These are phyloP conservation scores for Pelecanus crispus DNA, from an alignment of 2,113 vertebrate species.

Conservation along the genomic window DNA sequence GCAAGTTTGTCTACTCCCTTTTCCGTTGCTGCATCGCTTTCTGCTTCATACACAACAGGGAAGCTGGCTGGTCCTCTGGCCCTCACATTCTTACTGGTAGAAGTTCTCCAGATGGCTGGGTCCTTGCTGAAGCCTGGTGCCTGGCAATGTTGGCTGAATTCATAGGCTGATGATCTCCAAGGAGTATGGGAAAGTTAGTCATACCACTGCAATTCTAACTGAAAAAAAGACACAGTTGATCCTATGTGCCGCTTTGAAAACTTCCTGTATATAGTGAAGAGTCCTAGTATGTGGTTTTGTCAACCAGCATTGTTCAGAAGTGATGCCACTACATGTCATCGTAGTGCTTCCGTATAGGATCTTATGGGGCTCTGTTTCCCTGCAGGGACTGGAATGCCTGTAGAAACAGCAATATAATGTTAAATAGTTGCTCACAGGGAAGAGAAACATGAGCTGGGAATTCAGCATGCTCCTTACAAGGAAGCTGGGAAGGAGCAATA, in stretches of 20 bases:
- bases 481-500: not conserved
- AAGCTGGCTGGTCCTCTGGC: not conserved
- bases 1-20: not conserved
- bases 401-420: not conserved
- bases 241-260: not conserved
- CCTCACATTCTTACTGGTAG: not conserved
- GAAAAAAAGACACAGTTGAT: not conserved
- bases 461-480: not conserved
- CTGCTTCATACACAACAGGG: fast-evolving
- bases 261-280: not conserved
- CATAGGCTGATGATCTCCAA: not conserved
- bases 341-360: not conserved
- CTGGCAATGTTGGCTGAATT: not conserved
- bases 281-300: not conserved
- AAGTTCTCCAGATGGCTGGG: not conserved
- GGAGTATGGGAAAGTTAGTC: not conserved
- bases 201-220: not conserved
- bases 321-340: not conserved
- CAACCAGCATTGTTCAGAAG: not conserved
- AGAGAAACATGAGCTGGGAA: not conserved
- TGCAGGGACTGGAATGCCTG: not conserved
- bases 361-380: not conserved
- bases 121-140: not conserved
- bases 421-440: not conserved
- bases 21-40: not conserved